Evolutionary conservation across 2,888 invertebrate genomes (phyloP), one percentile per base, ranked within the genome.

Genomic region (Platycheirus rosarum): DNA sequence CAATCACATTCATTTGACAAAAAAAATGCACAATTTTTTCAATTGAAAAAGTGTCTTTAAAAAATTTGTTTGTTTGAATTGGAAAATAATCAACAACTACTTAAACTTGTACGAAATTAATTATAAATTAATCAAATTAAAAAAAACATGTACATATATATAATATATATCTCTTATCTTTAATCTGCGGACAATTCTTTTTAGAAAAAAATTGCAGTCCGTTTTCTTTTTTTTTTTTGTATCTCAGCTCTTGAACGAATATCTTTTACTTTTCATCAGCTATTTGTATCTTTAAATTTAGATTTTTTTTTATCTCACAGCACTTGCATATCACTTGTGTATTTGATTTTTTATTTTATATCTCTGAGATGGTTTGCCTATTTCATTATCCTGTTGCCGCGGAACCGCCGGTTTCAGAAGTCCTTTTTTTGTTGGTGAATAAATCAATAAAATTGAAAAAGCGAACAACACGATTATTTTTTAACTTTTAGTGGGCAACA

Each of bases 311-410:
- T 37, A 62, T 85, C 85, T 86, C 85, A 86, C 85, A 86, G 85
- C 85, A 85, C 85, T 85, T 78, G 73, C 69, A 80, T 85, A 85
- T 85, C 85, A 85, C 85, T 85, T 84, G 48, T 48, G 66, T 62
- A 68, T 63, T 42, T 9, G 46, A 18, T 63, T 66, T 60, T 32
- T 48, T 57, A 48, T 69, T 48, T 40, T 66, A 49, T 70, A 48
- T 71, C 46, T 66, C 55, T 68, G 82, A 82, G 71, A 77, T 73
- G 37, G 66, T 71, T 82, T 53, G 40, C 51, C 70, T 77, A 73
- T 62, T 63, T 73, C 68, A 55, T 77, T 75, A 62, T 82, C 71
- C 68, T 71, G 77, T 77, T 70, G 70, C 69, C 80, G 76, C 80
- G 76, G 40, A 70, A 76, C 80, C 70, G 80, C 76, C 76, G 80